Base-by-base conservation (phyloP, 1,140 invertebrate species). In the Pectinophora gossypiella region DNA sequence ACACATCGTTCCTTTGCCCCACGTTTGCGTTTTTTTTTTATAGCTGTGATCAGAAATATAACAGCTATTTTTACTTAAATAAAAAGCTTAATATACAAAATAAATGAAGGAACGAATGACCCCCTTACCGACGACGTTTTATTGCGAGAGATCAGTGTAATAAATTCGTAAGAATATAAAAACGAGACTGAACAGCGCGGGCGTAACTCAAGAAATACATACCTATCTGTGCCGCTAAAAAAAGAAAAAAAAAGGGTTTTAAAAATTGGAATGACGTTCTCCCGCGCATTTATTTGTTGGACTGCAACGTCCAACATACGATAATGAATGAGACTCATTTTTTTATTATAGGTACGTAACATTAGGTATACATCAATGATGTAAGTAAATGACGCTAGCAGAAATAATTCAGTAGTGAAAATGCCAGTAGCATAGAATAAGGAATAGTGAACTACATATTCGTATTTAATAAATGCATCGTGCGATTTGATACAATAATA, bases 151-250 rank as follows among this genome's bases (percentile, higher is more conserved):
- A 74, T 70, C 61, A 51, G 49, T 54, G 53, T 59, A 60, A 82
- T 80, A 76, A 75, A 78, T 80, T 74, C 58, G 56, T 62, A 61
- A 64, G 66, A 66, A 65, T 66, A 71, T 19, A 68, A 69, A 68
- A 62, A 56, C 51, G 58, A 69, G 51, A 53, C 44, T 68, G 43
- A 55, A 56, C 55, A 67, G 67, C 58, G 59, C 50, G 20, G n/a
- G 58, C 61, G 61, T 69, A 66, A 71, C 57, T 71, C 64, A 71
- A 70, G 63, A 66, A 56, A 64, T 15, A n/a, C n/a, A n/a, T n/a
- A n/a, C n/a, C n/a, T 75, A 79, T 76, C 65, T 78, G 75, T 75
- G 76, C 55, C 72, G 55, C 54, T 60, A 61, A 66, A 73, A 64
- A 69, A 68, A 59, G 62, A 56, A 45, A 19, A 44, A n/a, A n/a